A percentile compares a stretch with the other conserved stretches of the same genome.
These are phyloP conservation scores for Gallinago nigripennis DNA, from an alignment of 2,797 vertebrate genomes.

Conservation along the genomic window DNA sequence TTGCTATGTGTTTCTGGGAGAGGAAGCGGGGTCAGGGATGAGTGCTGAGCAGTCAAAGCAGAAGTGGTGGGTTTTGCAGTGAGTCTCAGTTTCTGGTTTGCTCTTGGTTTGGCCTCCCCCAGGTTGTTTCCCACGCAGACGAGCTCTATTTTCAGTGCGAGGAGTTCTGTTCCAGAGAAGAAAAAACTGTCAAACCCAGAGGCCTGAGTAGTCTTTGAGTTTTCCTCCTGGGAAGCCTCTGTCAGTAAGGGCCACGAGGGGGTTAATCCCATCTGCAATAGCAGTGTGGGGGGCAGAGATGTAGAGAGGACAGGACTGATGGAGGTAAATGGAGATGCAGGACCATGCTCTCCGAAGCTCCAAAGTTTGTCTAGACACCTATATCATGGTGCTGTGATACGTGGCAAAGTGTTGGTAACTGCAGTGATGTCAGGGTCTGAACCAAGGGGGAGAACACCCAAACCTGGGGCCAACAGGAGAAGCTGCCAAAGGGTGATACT, in stretches of 20 bases:
- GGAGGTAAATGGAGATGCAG: background rate
- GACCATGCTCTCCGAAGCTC: background rate
- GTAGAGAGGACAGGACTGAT: background rate
- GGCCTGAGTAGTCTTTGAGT: background rate
- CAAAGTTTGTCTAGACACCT: background rate
- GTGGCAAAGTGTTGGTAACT: background rate
- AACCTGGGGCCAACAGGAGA: fast-evolving
- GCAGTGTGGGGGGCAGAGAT: background rate
- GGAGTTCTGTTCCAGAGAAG: background rate
- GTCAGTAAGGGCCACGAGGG: background rate
- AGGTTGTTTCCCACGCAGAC: background rate
- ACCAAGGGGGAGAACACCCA: background rate
- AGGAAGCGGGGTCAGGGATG: background rate
- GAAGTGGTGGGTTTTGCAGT: background rate
- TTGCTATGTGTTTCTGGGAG: background rate
- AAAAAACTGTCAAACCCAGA: background rate
- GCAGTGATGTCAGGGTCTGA: background rate
- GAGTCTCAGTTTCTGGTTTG: background rate
- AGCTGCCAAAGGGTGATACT: background rate
- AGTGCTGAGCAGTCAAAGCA: background rate
- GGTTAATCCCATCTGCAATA: fast-evolving
- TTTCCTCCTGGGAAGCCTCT: background rate
- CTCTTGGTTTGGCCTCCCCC: background rate
- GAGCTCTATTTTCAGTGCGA: background rate
- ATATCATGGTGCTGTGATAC: fast-evolving